These are phyloP conservation scores for Drosophila mauritiana DNA, from an alignment of 1,140 invertebrate genomes.

Conservation along the genomic window DNA sequence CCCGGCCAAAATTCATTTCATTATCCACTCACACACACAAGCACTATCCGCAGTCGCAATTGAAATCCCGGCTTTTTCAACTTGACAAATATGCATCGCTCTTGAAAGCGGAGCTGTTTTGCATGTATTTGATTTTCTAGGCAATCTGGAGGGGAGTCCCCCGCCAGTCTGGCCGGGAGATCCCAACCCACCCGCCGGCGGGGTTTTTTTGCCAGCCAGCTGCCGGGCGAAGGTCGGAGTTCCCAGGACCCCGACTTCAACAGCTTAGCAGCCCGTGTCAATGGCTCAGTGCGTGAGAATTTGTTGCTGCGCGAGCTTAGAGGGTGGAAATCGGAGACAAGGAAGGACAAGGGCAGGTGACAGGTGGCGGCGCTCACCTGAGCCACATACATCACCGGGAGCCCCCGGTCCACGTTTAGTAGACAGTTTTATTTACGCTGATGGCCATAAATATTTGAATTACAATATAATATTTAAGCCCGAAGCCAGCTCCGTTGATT, in stretches of 20 bases:
- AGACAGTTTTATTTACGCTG: conserved; percentile 82
- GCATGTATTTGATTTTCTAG: conserved; percentile 71
- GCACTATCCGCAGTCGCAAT: not conserved
- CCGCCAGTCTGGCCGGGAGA: not conserved
- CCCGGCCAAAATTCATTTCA: conserved; percentile 54
- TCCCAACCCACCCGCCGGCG: conserved; percentile 4
- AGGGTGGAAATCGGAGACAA: not conserved
- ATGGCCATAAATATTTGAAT: conserved; percentile 83
- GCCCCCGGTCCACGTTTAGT: conserved; percentile 49
- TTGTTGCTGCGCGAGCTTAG: conserved; percentile 67
- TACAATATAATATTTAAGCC: conserved; percentile 82
- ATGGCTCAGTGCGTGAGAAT: conserved; percentile 75
- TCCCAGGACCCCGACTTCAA: conserved; percentile 47
- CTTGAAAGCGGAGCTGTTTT: conserved; percentile 64
- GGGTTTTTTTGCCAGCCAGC: conserved; percentile 33
- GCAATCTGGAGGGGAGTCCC: conserved; percentile 5
- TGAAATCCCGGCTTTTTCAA: not conserved
- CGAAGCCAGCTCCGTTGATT: conserved; percentile 34
- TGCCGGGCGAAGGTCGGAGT: conserved; percentile 23
- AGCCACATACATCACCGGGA: conserved; percentile 60
- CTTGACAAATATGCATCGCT: conserved; percentile 63
- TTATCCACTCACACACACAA: conserved; percentile 35
- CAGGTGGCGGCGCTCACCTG: conserved; percentile 48
- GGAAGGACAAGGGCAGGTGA: conserved; percentile 8
- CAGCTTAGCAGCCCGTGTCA: conserved; percentile 79